Evolutionary conservation across 2,113 vertebrate genomes (phyloP), one percentile per base, ranked within the genome.

Genomic region (Nesoenas mayeri): DNA sequence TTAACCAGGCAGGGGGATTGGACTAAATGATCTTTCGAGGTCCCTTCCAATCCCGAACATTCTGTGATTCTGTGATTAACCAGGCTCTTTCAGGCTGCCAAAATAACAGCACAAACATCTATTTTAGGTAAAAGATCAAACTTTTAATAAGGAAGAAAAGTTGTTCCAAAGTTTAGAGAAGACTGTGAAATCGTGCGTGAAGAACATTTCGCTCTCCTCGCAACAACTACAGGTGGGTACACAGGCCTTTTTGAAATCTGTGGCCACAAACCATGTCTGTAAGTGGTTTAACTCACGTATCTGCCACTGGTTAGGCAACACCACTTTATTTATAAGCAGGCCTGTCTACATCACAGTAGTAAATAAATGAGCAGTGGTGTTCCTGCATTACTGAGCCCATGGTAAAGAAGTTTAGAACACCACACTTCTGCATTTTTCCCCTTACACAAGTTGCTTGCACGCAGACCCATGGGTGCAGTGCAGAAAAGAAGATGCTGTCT

Each of bases 131-230:
- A 99, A 98, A 98, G 99, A 99, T 91, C 98, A 98, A 97, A 98
- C 98, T 29, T 99, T 99, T 94, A 98, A 99, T 54, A 98, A 96
- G 88, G 99, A 99, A 96, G 99, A 99, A 94, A 99, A 99, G 75
- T 88, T 99, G 31, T 99, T 99, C 93, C 98, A 99, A 85, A 98
- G 97, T 91, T 97, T 99, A 93, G 99, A 99, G 97, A 99, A 99
- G 97, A 98, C 98, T 3, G 98, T 99, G 78, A 98, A 98, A 95
- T 97, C 96, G 40, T 98, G 99, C 29, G 96, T 98, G 72, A 99
- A 98, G 98, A 99, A 99, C 48, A 95, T 99, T 82, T 98, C 98
- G 0, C 97, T 97, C 81, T 99, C 98, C 92, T 97, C 98, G 2
- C 98, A 98, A n/a, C 95, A 98, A 26, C 95, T 98, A 47, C 98